Conservation (phyloP, 2,888 invertebrate genomes). For the Ophion slaviceki region DNA sequence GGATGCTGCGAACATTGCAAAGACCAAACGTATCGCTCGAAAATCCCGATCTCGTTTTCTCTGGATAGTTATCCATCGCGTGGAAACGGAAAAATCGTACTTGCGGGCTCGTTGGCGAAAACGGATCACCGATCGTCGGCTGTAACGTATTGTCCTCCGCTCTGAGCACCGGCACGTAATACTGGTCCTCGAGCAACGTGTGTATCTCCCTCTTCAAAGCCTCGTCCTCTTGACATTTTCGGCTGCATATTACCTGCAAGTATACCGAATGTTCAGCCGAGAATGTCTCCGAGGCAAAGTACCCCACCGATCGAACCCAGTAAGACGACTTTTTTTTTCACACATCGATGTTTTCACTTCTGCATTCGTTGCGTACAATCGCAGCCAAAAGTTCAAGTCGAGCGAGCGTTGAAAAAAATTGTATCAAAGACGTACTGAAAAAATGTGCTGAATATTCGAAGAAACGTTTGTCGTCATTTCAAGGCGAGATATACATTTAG, state of each 20-base stretch:
- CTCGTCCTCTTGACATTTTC: conserved; percentile 84
- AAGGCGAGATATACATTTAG: too few species aligned
- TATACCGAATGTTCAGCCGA: conserved; percentile 16
- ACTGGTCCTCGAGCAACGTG: conserved; percentile 89
- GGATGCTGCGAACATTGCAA: conserved; percentile 83
- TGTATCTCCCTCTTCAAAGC: conserved; percentile 85
- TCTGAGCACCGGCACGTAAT: conserved; percentile 95
- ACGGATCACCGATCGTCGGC: conserved; percentile 91
- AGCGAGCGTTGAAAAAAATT: background rate
- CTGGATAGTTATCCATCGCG: background rate
- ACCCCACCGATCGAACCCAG: background rate
- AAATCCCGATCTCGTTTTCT: background rate
- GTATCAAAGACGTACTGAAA: background rate
- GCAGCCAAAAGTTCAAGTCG: background rate
- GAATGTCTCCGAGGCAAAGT: background rate
- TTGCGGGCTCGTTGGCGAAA: conserved; percentile 89
- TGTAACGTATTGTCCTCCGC: conserved; percentile 90
- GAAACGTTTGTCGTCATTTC: background rate
- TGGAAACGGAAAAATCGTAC: conserved; percentile 83
- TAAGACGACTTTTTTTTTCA: background rate
- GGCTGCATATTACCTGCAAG: conserved; percentile 90
- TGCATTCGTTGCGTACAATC: background rate
- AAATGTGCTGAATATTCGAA: background rate
- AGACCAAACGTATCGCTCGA: background rate
- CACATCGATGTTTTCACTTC: background rate